phyloP scores from a whole-genome alignment of 2,113 vertebrate species.

The Pollimyrus isidori region DNA sequence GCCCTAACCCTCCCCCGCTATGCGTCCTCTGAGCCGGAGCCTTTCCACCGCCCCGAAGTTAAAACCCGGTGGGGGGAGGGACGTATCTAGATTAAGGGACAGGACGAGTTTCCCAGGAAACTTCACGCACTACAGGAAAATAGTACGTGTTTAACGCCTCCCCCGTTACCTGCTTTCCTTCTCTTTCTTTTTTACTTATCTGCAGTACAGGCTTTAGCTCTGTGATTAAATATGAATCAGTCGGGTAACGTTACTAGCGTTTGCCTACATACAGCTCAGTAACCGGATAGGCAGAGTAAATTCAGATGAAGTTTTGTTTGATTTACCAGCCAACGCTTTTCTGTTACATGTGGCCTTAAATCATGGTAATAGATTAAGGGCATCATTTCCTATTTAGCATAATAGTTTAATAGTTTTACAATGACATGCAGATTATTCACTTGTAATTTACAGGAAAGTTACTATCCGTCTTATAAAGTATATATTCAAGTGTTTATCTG shows the following conservation, averaged over 20 bases:
- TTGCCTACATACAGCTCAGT: not conserved
- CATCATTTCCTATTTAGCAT: not conserved
- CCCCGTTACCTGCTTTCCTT: not conserved
- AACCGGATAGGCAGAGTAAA: not conserved
- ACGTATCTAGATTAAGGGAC: not conserved
- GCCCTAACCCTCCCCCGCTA: not conserved
- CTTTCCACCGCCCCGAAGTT: conserved; percentile 6
- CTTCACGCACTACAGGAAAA: not conserved
- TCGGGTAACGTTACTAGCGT: not conserved
- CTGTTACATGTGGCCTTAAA: not conserved
- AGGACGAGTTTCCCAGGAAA: not conserved
- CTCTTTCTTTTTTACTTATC: not conserved
- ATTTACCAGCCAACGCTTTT: not conserved
- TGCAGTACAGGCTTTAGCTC: not conserved
- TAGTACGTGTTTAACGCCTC: not conserved
- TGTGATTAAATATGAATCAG: conserved; percentile 5
- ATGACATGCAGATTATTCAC: not conserved
- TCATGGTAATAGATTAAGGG: not conserved
- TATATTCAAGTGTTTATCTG: not conserved
- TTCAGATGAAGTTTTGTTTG: not conserved
- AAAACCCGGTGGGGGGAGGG: not conserved
- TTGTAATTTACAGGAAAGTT: not conserved
- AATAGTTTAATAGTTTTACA: not conserved
- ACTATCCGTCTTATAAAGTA: not conserved
- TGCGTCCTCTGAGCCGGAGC: not conserved